Conservation (phyloP, 2,888 invertebrate species). For the Pedicia rivosa region DNA sequence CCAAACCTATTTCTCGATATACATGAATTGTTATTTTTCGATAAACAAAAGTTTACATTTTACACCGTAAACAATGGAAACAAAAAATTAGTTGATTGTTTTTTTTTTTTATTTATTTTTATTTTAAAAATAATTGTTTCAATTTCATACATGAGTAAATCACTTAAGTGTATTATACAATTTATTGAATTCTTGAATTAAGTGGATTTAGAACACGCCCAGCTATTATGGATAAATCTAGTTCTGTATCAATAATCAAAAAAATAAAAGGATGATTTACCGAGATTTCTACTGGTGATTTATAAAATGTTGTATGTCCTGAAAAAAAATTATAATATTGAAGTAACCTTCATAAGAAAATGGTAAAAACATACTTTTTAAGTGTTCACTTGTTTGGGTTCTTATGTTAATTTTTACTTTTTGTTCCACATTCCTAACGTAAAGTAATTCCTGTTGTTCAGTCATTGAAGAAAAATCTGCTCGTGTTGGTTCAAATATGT, state of each 20-base stretch:
- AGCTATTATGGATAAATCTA: constrained; percentile 64
- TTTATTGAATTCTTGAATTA: constrained; percentile 60
- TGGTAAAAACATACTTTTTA: constrained; percentile 25
- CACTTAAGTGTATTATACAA: too few relatives aligned
- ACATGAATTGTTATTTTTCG: too few relatives aligned
- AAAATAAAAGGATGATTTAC: constrained; percentile 73
- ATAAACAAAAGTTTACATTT: too few relatives aligned
- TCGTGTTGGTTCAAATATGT: constrained; percentile 65
- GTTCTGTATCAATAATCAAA: constrained; percentile 68
- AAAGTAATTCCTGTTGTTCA: constrained; percentile 47
- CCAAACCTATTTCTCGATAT: too few relatives aligned
- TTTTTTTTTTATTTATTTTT: too few relatives aligned
- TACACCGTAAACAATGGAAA: too few relatives aligned
- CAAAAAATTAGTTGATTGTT: too few relatives aligned
- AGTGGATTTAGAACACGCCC: constrained; percentile 72
- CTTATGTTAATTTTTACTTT: constrained; percentile 68
- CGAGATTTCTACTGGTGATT: constrained; percentile 50
- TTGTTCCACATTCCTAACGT: constrained; percentile 71
- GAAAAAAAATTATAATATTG: neutral
- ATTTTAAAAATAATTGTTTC: too few relatives aligned
- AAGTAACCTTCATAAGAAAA: neutral
- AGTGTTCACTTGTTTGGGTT: constrained; percentile 41
- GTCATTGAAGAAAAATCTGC: constrained; percentile 71
- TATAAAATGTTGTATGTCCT: constrained; percentile 18
- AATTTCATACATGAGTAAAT: too few relatives aligned